Conservation (phyloP, 2,113 vertebrate genomes). For the Clupea harengus region DNA sequence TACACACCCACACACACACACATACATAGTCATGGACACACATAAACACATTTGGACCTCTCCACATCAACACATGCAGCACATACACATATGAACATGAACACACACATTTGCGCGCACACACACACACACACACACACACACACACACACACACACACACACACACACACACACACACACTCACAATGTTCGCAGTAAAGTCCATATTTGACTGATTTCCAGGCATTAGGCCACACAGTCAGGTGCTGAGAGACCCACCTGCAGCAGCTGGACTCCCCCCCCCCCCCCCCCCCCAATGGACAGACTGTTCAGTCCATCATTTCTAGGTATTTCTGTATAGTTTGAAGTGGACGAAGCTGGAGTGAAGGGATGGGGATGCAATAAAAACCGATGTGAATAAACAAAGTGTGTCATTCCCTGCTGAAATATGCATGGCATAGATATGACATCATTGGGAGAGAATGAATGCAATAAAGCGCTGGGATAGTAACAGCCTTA, state of each 20-base stretch:
- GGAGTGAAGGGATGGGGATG: not conserved
- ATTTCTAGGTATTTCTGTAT: not conserved
- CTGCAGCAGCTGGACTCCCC: not conserved
- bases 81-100: not conserved
- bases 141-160: constrained; percentile 8
- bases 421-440: constrained; percentile 59
- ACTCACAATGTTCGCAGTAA: not conserved
- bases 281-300: not conserved
- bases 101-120: not conserved
- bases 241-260: not conserved
- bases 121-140: not conserved
- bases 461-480: constrained; percentile 55
- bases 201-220: not conserved
- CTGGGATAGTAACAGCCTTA: constrained; percentile 47
- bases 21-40: not conserved
- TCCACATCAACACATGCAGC: not conserved
- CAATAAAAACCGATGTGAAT: constrained; percentile 8
- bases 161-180: not conserved
- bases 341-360: not conserved
- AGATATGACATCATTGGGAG: constrained; percentile 40
- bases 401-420: constrained; percentile 43
- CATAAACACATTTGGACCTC: not conserved
- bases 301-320: constrained; percentile 3
- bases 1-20: not conserved
- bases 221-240: not conserved